Base-by-base conservation (phyloP, 2,113 vertebrate genomes). In the Bos indicus region DNA sequence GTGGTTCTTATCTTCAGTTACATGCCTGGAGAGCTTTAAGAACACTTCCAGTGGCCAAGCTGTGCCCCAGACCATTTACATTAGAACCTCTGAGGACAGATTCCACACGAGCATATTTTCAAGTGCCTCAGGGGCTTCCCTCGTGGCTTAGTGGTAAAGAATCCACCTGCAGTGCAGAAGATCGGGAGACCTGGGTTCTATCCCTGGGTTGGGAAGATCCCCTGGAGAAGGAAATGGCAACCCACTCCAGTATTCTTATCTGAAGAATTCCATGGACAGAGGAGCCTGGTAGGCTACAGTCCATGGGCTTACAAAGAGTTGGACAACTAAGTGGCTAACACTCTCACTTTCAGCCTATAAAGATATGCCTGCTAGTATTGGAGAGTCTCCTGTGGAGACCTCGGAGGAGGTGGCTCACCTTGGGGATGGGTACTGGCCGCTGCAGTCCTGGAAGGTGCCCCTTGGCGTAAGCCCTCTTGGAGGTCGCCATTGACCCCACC, bases 101-200 rank as follows among this genome's bases (percentile, higher is more conserved):
- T 6, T 15, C 7, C 14, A n/a, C 40, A 51, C 30, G 33, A 46
- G 81, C 36, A 10, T 16, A 16, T 57, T 80, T 36, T 74, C n/a
- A 62, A 17, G 67, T 21, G 25, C 26, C n/a, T 30, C 12, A 11
- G 2, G 21, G 12, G 6, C 40, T 77, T 77, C 40, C 71, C 71
- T 77, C 36, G 36, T 43, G 71, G 40, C 23, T 77, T 43, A 43
- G 71, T 77, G 40, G 71, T 77, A 15, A 77, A 77, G 23, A 77
- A 77, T 43, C 71, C 2, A 0, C 40, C 71, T 43, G 71, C 15
- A 43, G 23, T 77, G 71, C 71, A 43, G 40, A 77, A 43, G 71
- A 14, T 43, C 0, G n/a, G 19, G 67, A 40, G 67, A 12, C 19
- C 5, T 0, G 10, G n/a, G 19, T 40, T 74, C 12, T 3, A 0